phyloP scores from a whole-genome alignment of 2,113 vertebrate genomes.

The Plotosus lineatus region DNA sequence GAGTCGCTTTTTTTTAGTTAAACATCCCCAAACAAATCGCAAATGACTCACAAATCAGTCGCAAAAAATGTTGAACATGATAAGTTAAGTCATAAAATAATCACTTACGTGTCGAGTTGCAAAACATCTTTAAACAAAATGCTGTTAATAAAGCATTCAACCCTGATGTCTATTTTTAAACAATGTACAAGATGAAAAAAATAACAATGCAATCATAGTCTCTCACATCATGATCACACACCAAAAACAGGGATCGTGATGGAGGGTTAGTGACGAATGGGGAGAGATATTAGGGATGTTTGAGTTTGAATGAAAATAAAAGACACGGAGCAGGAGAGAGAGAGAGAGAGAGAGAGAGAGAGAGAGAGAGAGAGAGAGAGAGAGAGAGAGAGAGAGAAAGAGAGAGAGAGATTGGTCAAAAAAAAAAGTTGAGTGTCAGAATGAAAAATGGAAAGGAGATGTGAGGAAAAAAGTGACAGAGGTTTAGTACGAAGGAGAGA shows the following conservation, averaged over 20 bases:
- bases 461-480: background rate
- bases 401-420: constrained; percentile 14
- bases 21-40: too few relatives aligned
- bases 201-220: background rate
- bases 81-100: too few relatives aligned
- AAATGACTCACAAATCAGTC: too few relatives aligned
- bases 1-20: too few relatives aligned
- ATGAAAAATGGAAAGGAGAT: constrained; percentile 7
- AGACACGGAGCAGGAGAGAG: constrained; percentile 1
- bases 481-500: background rate
- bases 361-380: background rate
- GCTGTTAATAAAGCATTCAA: background rate
- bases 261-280: background rate
- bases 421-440: constrained; percentile 21
- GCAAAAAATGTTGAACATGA: too few relatives aligned
- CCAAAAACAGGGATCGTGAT: background rate
- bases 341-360: constrained; percentile 35
- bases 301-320: too few relatives aligned
- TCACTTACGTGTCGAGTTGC: too few relatives aligned
- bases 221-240: background rate
- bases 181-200: background rate
- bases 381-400: background rate
- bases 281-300: too few relatives aligned
- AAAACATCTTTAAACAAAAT: too few relatives aligned
- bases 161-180: background rate